Evolutionary conservation across 1,140 invertebrate genomes (phyloP), one percentile per base, ranked within the genome.

Genomic region (Heliconius eleuchia): DNA sequence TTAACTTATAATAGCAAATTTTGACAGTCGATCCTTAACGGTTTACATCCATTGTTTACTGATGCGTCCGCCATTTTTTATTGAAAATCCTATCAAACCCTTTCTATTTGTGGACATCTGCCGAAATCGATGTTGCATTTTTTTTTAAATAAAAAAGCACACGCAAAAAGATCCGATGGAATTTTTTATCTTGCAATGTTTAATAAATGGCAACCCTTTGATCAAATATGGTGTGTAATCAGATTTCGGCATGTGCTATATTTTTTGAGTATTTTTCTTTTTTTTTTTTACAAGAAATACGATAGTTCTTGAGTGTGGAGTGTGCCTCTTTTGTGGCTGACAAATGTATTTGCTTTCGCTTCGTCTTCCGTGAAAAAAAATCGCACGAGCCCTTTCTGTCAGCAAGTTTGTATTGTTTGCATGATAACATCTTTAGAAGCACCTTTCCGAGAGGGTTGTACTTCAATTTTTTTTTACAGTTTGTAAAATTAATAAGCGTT

Each of bases 61-160:
- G 87, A 91, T 88, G 86, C 86, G 85, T 87, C 85, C 83, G 88
- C 84, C 78, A 86, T 92, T 94, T 94, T 93, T 93, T 91, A 86
- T 80, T 81, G 60, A 88, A 91, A 92, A 88, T 76, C 84, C 85
- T 85, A 94, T 92, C 90, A 92, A 94, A 92, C 90, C 91, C 91
- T 92, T 93, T 93, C 88, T 92, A 90, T 91, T 89, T 89, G 88
- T 87, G 88, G 91, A 93, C 92, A 94, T 93, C 92, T 94, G 92
- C 92, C 88, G 88, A 92, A 92, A 93, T 93, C 89, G 88, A 93
- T 92, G 93, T 92, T 88, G 92, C 92, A 91, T 91, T 94, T 92
- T 92, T 93, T 93, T 87, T 75, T 60, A 70, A 79, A 42, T 74
- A 81, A 85, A 86, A 23, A 87, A 79, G 76, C 88, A 85, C 88